These are phyloP conservation scores for Channallabes apus DNA, from an alignment of 2,797 vertebrate genomes.

Conservation along the genomic window DNA sequence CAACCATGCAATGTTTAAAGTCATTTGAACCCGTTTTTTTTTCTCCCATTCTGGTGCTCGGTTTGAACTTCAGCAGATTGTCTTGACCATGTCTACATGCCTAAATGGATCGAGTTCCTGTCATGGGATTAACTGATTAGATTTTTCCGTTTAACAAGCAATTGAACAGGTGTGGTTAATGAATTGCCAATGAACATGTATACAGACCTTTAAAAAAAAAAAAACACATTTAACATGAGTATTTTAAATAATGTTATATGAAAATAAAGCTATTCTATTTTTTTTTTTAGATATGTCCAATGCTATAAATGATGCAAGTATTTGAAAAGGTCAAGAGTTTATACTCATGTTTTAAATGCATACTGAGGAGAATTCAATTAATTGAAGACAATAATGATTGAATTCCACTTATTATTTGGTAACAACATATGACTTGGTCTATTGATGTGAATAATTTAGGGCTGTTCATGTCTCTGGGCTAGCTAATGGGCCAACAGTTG, in stretches of 20 bases:
- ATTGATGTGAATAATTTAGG: slow-evolving; percentile 61
- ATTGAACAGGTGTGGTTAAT: too few relatives aligned
- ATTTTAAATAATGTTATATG: slow-evolving; percentile 54
- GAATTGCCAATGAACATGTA: too few relatives aligned
- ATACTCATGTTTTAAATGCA: slow-evolving; percentile 52
- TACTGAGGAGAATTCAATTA: slow-evolving; percentile 60
- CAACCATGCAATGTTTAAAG: too few relatives aligned
- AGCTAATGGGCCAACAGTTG: neutral
- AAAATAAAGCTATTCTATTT: slow-evolving; percentile 58
- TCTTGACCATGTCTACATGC: too few relatives aligned
- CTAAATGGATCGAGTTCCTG: too few relatives aligned
- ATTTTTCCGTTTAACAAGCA: too few relatives aligned
- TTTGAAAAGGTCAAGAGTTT: slow-evolving; percentile 52
- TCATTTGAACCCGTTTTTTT: too few relatives aligned
- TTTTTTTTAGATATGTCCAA: slow-evolving; percentile 39
- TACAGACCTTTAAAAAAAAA: too few relatives aligned
- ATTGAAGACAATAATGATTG: slow-evolving; percentile 70
- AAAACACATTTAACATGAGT: too few relatives aligned
- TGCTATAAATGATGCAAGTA: slow-evolving; percentile 60
- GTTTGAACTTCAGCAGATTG: too few relatives aligned
- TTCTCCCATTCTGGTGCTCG: too few relatives aligned
- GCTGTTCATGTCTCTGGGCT: slow-evolving; percentile 12
- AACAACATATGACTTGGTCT: slow-evolving; percentile 58
- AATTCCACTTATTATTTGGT: slow-evolving; percentile 63
- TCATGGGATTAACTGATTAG: too few relatives aligned